phyloP scores from a whole-genome alignment of 30 jellyfish, hydroid and myxozoan genomes.

The Turritopsis dohrnii region DNA sequence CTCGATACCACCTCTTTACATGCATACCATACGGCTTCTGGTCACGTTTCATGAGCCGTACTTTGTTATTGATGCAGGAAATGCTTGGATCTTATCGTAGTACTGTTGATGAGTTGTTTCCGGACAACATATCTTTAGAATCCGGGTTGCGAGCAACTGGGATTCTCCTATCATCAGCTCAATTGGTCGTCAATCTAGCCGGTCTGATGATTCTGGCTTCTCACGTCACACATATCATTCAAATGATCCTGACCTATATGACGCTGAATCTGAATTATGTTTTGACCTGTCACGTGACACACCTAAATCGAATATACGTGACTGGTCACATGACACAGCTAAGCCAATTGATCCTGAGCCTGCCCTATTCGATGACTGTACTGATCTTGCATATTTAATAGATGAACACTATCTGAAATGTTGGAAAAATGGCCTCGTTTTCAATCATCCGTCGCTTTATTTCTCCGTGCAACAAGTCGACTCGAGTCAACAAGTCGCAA shows the following conservation, averaged over 20 bases:
- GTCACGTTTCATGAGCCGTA: slow-evolving; percentile 82
- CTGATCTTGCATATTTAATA: slow-evolving; percentile 41
- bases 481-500: slow-evolving; percentile 18
- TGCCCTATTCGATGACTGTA: slow-evolving; percentile 5
- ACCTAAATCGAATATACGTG: slow-evolving; percentile 17
- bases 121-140: not conserved
- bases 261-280: no score
- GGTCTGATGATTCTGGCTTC: no score
- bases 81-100: slow-evolving; percentile 40
- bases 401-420: slow-evolving; percentile 45
- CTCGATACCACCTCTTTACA: slow-evolving; percentile 56
- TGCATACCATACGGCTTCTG: slow-evolving; percentile 95
- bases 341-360: slow-evolving; percentile 13
- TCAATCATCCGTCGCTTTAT: slow-evolving; percentile 62
- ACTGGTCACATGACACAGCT: slow-evolving; percentile 13
- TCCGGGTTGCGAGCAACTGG: not conserved
- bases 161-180: not conserved
- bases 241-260: no score
- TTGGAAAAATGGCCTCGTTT: slow-evolving; percentile 78
- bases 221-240: no score
- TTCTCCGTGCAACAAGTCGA: slow-evolving; percentile 41
- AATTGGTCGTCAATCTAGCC: no score
- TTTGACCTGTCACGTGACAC: slow-evolving; percentile 12
- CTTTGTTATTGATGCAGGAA: slow-evolving; percentile 55
- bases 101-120: slow-evolving; percentile 2